Evolutionary conservation across 1,140 invertebrate species (phyloP), one percentile per base, ranked within the genome.

Genomic region (Diorhabda elongata): DNA sequence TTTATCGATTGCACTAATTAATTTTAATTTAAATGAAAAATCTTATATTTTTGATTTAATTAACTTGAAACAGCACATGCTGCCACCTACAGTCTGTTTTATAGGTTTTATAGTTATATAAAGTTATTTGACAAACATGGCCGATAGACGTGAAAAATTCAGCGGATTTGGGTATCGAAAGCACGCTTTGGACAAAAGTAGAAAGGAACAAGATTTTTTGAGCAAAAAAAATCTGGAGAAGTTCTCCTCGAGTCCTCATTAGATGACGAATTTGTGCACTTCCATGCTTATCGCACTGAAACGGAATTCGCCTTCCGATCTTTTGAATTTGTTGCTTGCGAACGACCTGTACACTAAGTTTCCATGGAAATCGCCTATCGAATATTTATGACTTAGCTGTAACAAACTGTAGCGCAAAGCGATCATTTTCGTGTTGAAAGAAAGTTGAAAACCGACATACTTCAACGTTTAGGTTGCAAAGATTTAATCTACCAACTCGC

Each of bases 301-400:
- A 56, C 52, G n/a, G n/a, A 56, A 56, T 56, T 56, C 52, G n/a
- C 52, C 52, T 56, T 56, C 52, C n/a, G 52, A n/a, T 56, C 52
- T 56, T 56, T 7, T 56, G 2, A 56, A 56, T 7, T 56, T 56
- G 6, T 56, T 56, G 52, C 52, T 7, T 2, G 52, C 52, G 2
- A 56, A 56, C 52, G 52, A 56, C 52, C 52, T 56, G 1, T 2
- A 7, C 52, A 56, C 52, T 56, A 56, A 11, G 52, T 56, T 56
- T 56, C 52, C 52, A 56, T 56, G 52, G 52, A 56, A 56, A 56
- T 56, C n/a, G 52, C 52, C 6, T 2, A 56, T 56, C 52, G 52
- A 56, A 56, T 56, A 26, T 26, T 26, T 26, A 26, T 26, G 26
- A 26, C 26, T 26, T 1, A 26, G 26, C 26, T 26, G 26, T 56